Conservation (phyloP, 2,113 vertebrate species). For the Pseudopodoces humilis region DNA sequence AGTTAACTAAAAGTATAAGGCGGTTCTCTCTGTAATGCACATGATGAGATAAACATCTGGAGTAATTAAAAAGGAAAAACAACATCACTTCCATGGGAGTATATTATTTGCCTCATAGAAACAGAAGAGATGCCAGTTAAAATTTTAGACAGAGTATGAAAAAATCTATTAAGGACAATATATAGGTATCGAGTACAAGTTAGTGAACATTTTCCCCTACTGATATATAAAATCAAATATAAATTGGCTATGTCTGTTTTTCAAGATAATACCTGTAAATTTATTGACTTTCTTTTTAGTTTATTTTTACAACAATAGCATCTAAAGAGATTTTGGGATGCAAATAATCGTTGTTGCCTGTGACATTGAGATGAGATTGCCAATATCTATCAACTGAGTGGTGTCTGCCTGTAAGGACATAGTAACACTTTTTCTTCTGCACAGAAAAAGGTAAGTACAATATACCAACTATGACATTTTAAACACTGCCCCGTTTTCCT, state of each 20-base stretch:
- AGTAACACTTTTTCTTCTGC: neutral
- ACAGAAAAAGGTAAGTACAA: neutral
- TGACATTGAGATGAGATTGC: neutral
- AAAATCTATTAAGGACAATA: neutral
- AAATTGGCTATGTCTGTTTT: neutral
- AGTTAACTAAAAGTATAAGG: neutral
- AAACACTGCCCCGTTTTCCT: neutral
- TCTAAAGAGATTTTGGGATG: neutral
- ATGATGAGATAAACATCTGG: neutral
- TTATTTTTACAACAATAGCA: neutral
- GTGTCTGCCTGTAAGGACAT: neutral
- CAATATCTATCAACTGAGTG: neutral
- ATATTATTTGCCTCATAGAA: neutral
- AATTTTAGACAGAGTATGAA: neutral
- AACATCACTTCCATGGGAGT: neutral
- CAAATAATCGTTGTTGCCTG: neutral
- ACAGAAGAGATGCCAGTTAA: neutral
- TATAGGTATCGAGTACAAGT: neutral
- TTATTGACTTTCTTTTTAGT: too few relatives aligned
- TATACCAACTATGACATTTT: neutral
- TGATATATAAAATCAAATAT: neutral
- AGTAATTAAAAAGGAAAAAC: neutral
- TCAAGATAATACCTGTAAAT: neutral
- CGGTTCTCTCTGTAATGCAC: neutral
- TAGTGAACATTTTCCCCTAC: neutral